Evolutionary conservation across 2,113 vertebrate genomes (phyloP), one percentile per base, ranked within the genome.

Genomic region (Podarcis raffonei): DNA sequence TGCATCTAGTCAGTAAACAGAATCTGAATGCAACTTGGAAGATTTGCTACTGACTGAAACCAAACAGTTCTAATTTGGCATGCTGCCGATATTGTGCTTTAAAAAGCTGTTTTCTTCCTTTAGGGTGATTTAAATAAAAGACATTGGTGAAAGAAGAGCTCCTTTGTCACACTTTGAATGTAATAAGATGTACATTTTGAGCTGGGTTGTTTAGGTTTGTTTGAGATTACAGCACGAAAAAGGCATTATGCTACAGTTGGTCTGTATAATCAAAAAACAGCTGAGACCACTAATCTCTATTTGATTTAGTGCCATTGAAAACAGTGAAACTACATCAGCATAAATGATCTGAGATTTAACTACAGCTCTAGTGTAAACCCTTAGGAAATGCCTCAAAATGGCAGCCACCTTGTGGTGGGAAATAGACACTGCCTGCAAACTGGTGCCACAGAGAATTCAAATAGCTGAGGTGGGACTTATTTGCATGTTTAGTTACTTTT

Each of bases 291-390:
- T 87, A 87, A 86, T 81, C 32, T 65, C 59, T 71, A 32, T 71
- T 81, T 81, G 66, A 72, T 81, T 87, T 81, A 72, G 42, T 81
- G 77, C 66, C 77, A 59, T 30, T 81, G 78, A 59, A 72, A 79
- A 87, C 86, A 87, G 32, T 32, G 42, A 57, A 81, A 35, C 65
- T 35, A 30, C 23, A 87, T 81, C 65, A 81, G n/a, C 66, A 87
- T 81, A 39, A 87, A 57, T 71, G 85, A 71, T 71, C 37, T 80
- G 39, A 86, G 74, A 86, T 86, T 62, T 77, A 86, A 87, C 65
- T 27, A 53, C 13, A 80, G 30, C 48, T 80, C 62, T 69, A 48
- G 30, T 2, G 22, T 69, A 79, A 57, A 80, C 39, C 37, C 78
- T 57, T 53, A 68, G 39, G n/a, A 79, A 53, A 79, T 42, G 20